phyloP scores from a whole-genome alignment of 2,113 vertebrate genomes.

The Poecilia latipinna region DNA sequence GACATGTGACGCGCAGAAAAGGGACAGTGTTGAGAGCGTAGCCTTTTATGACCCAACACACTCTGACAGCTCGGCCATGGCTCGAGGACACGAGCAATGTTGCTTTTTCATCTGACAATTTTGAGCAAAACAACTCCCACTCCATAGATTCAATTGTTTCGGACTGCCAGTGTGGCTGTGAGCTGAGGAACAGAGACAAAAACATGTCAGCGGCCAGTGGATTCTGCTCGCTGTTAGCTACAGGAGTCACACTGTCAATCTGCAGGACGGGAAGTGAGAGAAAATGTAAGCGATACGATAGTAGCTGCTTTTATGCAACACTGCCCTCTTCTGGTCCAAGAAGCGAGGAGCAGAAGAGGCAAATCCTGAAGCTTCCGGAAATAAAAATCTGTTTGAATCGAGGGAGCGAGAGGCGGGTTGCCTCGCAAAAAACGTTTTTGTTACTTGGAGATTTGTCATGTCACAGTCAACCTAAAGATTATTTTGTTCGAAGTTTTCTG shows the following conservation, averaged over 20 bases:
- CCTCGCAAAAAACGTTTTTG: no score
- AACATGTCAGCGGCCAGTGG: slow-evolving; percentile 65
- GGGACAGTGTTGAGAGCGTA: slow-evolving; percentile 78
- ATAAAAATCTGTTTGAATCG: no score
- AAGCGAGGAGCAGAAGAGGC: slow-evolving; percentile 17
- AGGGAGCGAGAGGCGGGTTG: no score
- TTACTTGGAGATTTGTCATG: no score
- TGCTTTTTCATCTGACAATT: slow-evolving; percentile 77
- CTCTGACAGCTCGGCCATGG: slow-evolving; percentile 81
- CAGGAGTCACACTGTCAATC: slow-evolving; percentile 71
- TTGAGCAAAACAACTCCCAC: slow-evolving; percentile 65
- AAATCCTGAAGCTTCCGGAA: not conserved
- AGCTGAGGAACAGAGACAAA: slow-evolving; percentile 54
- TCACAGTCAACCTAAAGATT: no score
- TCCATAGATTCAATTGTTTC: slow-evolving; percentile 66
- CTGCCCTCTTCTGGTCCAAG: slow-evolving; percentile 78
- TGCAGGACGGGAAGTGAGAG: slow-evolving; percentile 65
- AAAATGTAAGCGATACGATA: slow-evolving; percentile 64
- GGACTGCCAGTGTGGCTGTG: slow-evolving; percentile 57
- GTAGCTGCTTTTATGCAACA: slow-evolving; percentile 76
- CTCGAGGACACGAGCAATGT: slow-evolving; percentile 73
- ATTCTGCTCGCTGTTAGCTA: slow-evolving; percentile 60
- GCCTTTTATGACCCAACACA: slow-evolving; percentile 81
- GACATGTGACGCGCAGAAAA: slow-evolving; percentile 80
- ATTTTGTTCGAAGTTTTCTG: no score